A percentile compares a stretch with the other conserved stretches of the same genome.
Conservation (phyloP, 2,888 invertebrate genomes). For the Lingula anatina region DNA sequence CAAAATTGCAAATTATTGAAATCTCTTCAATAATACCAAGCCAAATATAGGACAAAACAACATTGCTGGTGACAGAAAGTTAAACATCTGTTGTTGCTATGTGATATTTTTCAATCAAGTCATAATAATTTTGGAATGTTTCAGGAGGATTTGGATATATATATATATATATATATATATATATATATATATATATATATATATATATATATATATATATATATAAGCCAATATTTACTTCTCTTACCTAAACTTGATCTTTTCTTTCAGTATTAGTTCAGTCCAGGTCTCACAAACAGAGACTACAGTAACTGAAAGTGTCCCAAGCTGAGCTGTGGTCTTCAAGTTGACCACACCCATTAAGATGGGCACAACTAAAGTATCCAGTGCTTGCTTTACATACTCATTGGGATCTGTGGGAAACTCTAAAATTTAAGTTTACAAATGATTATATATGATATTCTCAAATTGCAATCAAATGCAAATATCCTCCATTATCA, state of each 20-base stretch:
- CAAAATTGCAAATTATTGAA: too few relatives aligned
- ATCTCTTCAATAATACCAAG: too few relatives aligned
- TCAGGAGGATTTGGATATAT: too few relatives aligned
- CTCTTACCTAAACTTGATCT: conserved; percentile 46
- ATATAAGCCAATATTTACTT: too few relatives aligned
- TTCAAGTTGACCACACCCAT: conserved; percentile 37
- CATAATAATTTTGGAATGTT: too few relatives aligned
- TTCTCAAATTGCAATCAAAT: too few relatives aligned
- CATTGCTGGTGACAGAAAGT: neutral
- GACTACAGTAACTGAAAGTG: conserved; percentile 35
- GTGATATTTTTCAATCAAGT: neutral
- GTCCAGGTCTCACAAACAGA: conserved; percentile 46
- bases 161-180: too few relatives aligned
- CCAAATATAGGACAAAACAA: neutral
- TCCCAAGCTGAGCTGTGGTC: conserved; percentile 33
- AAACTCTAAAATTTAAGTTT: conserved; percentile 18
- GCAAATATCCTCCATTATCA: too few relatives aligned
- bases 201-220: too few relatives aligned
- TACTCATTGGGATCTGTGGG: conserved; percentile 33
- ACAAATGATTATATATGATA: neutral
- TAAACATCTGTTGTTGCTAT: neutral
- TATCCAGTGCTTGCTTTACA: conserved; percentile 36
- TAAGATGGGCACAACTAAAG: conserved; percentile 38
- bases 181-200: too few relatives aligned
- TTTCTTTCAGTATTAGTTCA: conserved; percentile 37